phyloP scores from a whole-genome alignment of 2,113 vertebrate genomes.

The Sorex fumeus region DNA sequence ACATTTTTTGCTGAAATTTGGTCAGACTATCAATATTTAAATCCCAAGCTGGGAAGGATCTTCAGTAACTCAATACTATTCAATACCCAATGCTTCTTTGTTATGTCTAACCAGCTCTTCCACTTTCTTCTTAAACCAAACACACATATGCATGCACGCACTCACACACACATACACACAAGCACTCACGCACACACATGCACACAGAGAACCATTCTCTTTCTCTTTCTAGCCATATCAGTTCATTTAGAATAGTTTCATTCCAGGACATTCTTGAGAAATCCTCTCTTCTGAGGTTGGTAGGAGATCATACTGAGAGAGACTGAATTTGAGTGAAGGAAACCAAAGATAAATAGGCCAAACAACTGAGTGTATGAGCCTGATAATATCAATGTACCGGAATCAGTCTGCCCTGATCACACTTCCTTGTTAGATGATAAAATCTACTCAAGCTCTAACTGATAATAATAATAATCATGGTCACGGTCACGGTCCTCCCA shows the following conservation, averaged over 20 bases:
- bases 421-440: neutral
- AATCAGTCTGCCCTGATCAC: conserved; percentile 6
- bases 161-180: neutral
- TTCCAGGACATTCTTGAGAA: conserved; percentile 20
- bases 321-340: conserved; percentile 38
- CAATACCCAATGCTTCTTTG: neutral
- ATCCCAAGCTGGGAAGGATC: neutral
- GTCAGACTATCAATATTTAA: conserved; percentile 14
- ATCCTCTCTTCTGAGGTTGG: conserved; percentile 18
- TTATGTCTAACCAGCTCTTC: conserved; percentile 1
- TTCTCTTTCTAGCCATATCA: neutral
- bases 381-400: neutral
- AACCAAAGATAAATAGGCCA: neutral
- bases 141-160: neutral
- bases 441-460: conserved; percentile 10
- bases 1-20: neutral
- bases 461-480: too few relatives aligned
- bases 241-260: conserved; percentile 54
- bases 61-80: conserved; percentile 1
- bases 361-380: neutral
- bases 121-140: too few relatives aligned
- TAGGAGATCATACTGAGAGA: conserved; percentile 13
- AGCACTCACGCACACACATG: too few relatives aligned
- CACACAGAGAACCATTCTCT: neutral
- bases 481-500: too few relatives aligned